A percentile compares a stretch with the other conserved stretches of the same genome.
phyloP scores from a whole-genome alignment of 2,797 vertebrate species.

The Falco columbarius region DNA sequence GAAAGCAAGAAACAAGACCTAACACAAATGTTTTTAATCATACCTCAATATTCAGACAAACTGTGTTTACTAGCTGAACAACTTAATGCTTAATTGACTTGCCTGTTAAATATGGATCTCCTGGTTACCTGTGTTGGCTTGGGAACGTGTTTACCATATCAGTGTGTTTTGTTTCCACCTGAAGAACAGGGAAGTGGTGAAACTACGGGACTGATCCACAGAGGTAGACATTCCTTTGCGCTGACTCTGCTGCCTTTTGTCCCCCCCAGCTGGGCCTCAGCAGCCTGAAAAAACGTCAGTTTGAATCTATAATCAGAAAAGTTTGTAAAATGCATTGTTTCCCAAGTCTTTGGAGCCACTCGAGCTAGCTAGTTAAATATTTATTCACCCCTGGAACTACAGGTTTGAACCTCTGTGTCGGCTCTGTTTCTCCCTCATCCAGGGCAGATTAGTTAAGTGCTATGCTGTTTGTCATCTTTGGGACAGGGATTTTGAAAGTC shows the following conservation, averaged over 20 bases:
- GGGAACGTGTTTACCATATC: background rate
- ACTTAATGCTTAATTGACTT: background rate
- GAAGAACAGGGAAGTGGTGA: slow-evolving; percentile 14
- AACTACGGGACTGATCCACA: background rate
- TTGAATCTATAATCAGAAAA: slow-evolving; percentile 27
- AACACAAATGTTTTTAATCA: background rate
- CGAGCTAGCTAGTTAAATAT: slow-evolving; percentile 50
- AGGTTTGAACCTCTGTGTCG: background rate
- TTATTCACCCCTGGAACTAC: slow-evolving; percentile 5
- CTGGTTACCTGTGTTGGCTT: slow-evolving; percentile 1
- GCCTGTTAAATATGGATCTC: background rate
- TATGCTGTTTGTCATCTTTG: background rate
- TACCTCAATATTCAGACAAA: background rate
- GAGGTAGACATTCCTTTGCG: slow-evolving; percentile 37
- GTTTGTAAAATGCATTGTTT: slow-evolving; percentile 34
- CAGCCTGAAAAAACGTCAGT: slow-evolving; percentile 28
- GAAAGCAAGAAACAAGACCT: background rate
- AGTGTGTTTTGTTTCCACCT: slow-evolving; percentile 3
- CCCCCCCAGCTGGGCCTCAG: slow-evolving; percentile 46
- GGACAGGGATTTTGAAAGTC: background rate
- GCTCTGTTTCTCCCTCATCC: background rate
- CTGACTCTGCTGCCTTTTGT: background rate
- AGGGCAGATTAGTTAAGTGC: background rate
- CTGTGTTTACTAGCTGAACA: background rate
- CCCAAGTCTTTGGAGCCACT: slow-evolving; percentile 3